A percentile compares a stretch with the other conserved stretches of the same genome.
These are phyloP conservation scores for Steinernema hermaphroditum DNA, from an alignment of 2,888 invertebrate species.

Conservation along the genomic window DNA sequence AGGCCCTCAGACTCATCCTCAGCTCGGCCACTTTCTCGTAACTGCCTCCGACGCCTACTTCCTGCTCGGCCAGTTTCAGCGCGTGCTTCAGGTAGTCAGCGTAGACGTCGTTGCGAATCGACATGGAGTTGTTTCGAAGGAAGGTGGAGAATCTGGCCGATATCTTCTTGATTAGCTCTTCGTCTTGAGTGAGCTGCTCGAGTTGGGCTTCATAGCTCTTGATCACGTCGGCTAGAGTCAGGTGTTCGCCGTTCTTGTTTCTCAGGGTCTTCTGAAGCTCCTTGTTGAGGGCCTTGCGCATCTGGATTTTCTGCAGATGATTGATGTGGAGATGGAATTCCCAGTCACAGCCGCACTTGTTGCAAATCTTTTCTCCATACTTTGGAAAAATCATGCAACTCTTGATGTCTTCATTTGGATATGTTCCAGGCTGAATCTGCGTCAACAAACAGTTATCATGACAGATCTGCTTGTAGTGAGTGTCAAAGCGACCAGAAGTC, in stretches of 20 bases:
- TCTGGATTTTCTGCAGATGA: constrained; percentile 8
- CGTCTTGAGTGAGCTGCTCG: constrained; percentile 22
- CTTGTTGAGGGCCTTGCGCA: neutral
- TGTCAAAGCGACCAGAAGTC: neutral
- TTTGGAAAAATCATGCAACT: constrained; percentile 40
- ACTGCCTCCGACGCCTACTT: neutral
- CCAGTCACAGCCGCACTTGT: constrained; percentile 36
- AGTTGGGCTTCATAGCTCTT: neutral
- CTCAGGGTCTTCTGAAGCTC: neutral
- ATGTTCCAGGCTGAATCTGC: constrained; percentile 30
- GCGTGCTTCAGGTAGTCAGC: constrained; percentile 31
- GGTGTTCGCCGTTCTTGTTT: neutral
- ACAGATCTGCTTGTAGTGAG: constrained; percentile 37
- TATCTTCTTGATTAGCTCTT: constrained; percentile 33
- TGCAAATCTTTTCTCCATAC: constrained; percentile 30
- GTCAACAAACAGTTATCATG: constrained; percentile 36
- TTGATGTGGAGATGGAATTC: constrained; percentile 38
- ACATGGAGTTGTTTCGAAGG: constrained; percentile 34
- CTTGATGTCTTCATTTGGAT: constrained; percentile 35
- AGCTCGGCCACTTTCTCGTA: neutral
- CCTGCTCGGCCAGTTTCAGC: constrained; percentile 9
- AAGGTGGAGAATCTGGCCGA: constrained; percentile 23
- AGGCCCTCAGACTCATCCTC: neutral
- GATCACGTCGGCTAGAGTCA: neutral
- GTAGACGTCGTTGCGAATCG: constrained; percentile 39